Evolutionary conservation across 2,888 invertebrate genomes (phyloP).

Genomic region (Tenthredo amoena): DNA sequence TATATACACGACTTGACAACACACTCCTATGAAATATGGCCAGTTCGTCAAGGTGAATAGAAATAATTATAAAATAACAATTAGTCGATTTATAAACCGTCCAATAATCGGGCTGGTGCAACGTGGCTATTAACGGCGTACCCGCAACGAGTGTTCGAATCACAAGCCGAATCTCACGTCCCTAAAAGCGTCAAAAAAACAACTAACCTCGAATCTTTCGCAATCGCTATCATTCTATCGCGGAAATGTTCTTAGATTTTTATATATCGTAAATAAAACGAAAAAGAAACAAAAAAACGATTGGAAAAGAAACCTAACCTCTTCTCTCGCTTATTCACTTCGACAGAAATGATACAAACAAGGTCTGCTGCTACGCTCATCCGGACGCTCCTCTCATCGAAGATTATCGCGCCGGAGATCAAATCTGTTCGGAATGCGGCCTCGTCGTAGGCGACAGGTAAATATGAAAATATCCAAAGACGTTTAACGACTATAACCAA

Average conservation of each 20-base stretch:
- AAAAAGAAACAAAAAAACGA: neutral
- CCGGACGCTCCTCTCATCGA: conserved; percentile 98
- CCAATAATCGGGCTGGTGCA: neutral
- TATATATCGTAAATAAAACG: neutral
- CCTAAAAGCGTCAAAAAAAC: neutral
- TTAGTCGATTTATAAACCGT: neutral
- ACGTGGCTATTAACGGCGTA: neutral
- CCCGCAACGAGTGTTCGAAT: neutral
- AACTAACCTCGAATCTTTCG: neutral
- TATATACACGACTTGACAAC: conserved; percentile 13
- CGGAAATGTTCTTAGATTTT: neutral
- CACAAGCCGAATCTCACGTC: too few relatives aligned
- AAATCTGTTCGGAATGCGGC: conserved; percentile 99
- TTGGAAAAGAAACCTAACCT: neutral
- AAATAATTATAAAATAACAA: neutral
- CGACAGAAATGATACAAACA: conserved; percentile 86
- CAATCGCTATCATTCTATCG: neutral
- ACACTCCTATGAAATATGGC: conserved; percentile 80
- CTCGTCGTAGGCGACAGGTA: conserved; percentile 99
- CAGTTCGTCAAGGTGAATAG: conserved; percentile 84
- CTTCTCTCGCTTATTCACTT: conserved; percentile 49
- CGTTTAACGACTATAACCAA: neutral
- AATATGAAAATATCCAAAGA: conserved; percentile 65
- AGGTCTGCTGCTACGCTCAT: conserved; percentile 94
- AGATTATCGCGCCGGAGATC: conserved; percentile 99